Evolutionary conservation across 2,888 invertebrate genomes (phyloP).

Genomic region (Parnassius glacialis): DNA sequence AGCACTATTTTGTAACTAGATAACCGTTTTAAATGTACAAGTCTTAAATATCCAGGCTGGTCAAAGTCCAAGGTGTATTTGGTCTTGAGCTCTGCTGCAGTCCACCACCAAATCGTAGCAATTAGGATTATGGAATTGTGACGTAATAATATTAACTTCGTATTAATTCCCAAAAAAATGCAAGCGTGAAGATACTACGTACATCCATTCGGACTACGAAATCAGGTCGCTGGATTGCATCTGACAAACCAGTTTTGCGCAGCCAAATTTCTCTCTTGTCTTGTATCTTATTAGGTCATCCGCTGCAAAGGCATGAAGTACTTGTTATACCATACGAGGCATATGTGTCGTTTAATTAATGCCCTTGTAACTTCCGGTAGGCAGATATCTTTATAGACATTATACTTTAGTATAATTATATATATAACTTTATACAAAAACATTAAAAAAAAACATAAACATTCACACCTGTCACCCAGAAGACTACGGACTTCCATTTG

Average conservation of each 20-base stretch:
- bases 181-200: background rate
- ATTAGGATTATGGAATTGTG: too few species aligned
- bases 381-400: background rate
- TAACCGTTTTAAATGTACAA: too few species aligned
- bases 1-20: too few species aligned
- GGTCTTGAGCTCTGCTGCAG: too few species aligned
- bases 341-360: background rate
- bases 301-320: background rate
- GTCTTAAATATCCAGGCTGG: too few species aligned
- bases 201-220: background rate
- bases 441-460: too few species aligned
- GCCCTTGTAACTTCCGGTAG: background rate
- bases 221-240: background rate
- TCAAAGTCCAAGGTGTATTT: too few species aligned
- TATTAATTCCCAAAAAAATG: background rate
- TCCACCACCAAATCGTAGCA: too few species aligned
- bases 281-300: conserved; percentile 23
- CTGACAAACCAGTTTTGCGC: conserved; percentile 30
- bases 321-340: conserved; percentile 4
- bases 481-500: too few species aligned
- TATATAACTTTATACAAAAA: too few species aligned
- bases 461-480: too few species aligned
- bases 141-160: background rate
- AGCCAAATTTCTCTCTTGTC: conserved; percentile 19
- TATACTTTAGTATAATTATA: background rate